Conservation (phyloP, 2,797 vertebrate species). For the Sparus aurata region DNA sequence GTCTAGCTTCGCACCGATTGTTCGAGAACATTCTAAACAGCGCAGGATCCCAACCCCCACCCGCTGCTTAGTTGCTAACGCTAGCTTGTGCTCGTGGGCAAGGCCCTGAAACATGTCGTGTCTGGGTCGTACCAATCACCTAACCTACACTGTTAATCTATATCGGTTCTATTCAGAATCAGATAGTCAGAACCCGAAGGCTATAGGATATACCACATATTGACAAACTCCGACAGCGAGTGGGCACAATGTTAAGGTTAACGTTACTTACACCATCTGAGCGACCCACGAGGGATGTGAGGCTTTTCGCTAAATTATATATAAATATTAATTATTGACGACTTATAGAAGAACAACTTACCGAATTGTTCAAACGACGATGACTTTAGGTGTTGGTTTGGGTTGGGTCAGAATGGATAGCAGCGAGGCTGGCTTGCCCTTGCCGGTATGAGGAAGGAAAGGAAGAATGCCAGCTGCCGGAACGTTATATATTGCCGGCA, state of each 20-base stretch:
- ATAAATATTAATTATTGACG: background rate
- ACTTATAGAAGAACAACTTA: slow-evolving; percentile 30
- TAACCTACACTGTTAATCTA: fast-evolving
- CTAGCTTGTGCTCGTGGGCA: background rate
- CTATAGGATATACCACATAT: fast-evolving
- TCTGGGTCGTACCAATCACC: too few species aligned
- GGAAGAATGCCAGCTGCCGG: background rate
- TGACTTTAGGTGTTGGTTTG: slow-evolving; percentile 18
- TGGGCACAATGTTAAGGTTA: background rate
- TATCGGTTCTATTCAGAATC: fast-evolving
- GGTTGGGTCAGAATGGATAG: slow-evolving; percentile 24
- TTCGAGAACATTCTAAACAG: slow-evolving; percentile 70
- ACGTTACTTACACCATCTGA: fast-evolving
- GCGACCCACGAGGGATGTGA: fast-evolving
- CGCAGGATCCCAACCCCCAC: slow-evolving; percentile 32
- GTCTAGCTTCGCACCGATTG: background rate
- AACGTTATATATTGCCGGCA: slow-evolving; percentile 70
- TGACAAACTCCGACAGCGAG: fast-evolving
- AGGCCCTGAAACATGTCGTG: fast-evolving
- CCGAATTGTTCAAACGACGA: slow-evolving; percentile 43
- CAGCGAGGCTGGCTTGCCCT: slow-evolving; percentile 41
- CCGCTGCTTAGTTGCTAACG: background rate
- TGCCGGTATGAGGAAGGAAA: slow-evolving; percentile 69
- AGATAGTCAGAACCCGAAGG: fast-evolving
- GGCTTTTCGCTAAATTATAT: too few species aligned